Evolutionary conservation across 2,797 vertebrate species (phyloP).

Genomic region (Malacoctenus gilli): DNA sequence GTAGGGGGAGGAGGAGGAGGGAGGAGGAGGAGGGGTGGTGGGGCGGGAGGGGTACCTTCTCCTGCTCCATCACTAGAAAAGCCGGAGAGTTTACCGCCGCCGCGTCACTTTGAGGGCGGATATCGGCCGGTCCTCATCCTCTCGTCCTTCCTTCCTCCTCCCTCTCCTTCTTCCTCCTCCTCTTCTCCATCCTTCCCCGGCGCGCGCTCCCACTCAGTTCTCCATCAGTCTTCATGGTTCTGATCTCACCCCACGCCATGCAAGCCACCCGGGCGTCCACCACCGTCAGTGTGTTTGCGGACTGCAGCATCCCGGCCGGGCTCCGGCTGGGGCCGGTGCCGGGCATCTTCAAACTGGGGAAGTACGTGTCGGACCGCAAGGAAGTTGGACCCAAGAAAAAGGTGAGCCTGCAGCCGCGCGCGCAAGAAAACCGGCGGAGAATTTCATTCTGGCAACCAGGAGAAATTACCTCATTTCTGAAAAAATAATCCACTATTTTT

Average conservation of each 20-base stretch:
- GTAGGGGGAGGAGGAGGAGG: background rate
- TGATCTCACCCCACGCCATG: conserved; percentile 85
- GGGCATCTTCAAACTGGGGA: conserved; percentile 95
- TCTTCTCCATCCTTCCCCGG: conserved; percentile 44
- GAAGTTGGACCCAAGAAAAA: conserved; percentile 95
- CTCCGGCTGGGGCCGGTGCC: conserved; percentile 90
- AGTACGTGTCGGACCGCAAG: conserved; percentile 94
- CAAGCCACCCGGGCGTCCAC: conserved; percentile 86
- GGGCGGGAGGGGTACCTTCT: conserved; percentile 74
- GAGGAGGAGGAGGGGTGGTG: background rate
- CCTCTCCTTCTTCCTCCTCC: conserved; percentile 38
- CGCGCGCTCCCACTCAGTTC: conserved; percentile 49
- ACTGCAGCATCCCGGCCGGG: conserved; percentile 92
- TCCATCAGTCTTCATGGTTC: conserved; percentile 84
- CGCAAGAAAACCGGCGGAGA: too few species aligned
- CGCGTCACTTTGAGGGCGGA: conserved; percentile 94
- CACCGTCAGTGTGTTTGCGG: conserved; percentile 88
- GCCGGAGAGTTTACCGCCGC: conserved; percentile 82
- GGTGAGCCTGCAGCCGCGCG: too few species aligned
- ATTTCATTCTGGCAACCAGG: too few species aligned
- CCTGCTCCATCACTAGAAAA: conserved; percentile 88
- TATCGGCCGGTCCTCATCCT: conserved; percentile 87
- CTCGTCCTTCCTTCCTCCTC: conserved; percentile 78
- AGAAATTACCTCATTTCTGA: too few species aligned
- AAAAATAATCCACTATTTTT: too few species aligned